Base-by-base conservation (phyloP, 2,797 vertebrate genomes). In the Lutjanus campechanus region DNA sequence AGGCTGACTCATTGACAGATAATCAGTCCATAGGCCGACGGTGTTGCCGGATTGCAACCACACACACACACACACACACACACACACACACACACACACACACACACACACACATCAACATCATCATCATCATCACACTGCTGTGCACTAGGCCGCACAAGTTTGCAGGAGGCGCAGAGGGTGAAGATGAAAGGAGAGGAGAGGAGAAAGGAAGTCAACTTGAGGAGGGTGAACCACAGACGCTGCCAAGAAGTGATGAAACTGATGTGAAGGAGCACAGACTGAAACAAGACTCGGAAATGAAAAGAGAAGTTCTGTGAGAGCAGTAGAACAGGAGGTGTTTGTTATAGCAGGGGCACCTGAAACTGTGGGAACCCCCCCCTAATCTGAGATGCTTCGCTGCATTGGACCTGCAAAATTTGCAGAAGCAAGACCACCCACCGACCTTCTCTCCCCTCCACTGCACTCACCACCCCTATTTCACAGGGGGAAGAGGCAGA, bases 201-300 rank as follows among this genome's bases (percentile, higher is more conserved):
- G 73, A 80, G 41, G 0, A 10, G 43, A 70, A 69, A 93, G 90
- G 91, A 93, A 93, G 92, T 93, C 63, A 76, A 50, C 56, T 68
- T 78, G 29, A 76, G 60, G 46, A 83, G 8, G 51, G 8, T 22
- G 51, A 87, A 90, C 88, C 88, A 79, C 88, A 88, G 58, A 76
- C 51, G 1, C 47, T 75, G 65, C 59, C 67, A 71, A 85, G 76
- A 88, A 56, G 65, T 77, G 70, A 85, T 82, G 50, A 83, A 73
- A 54, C 69, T 12, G 20, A 40, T 7, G 68, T 76, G 19, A 83
- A 85, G 71, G 65, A 75, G 69, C 58, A 11, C 51, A 75, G 44
- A 36, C 17, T 67, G n/a, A 88, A 63, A 62, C 41, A 66, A 61
- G 54, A 25, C 41, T 81, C 43, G 17, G 71, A 86, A 75, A 69